Base-by-base conservation (phyloP, 2,888 invertebrate species). In the Apodemia mormo region DNA sequence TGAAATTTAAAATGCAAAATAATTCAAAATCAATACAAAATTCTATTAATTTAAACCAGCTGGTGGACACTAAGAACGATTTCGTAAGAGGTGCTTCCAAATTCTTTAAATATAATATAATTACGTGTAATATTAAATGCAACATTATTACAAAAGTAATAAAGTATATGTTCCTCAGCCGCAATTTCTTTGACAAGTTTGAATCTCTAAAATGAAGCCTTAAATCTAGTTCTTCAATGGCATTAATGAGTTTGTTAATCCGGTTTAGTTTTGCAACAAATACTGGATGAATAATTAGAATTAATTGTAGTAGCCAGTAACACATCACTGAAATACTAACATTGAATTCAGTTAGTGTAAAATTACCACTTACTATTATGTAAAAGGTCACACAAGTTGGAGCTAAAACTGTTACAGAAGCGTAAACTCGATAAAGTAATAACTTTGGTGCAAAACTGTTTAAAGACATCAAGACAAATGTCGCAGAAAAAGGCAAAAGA, bases 371-470 rank as follows among this genome's bases (percentile, higher is more conserved):
- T n/a, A 6, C 4, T n/a, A 52, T 5, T 14, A 52, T 10, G n/a
- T n/a, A 52, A 6, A 52, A n/a, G 10, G 10, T 52, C 49, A n/a
- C n/a, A n/a, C 6, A 52, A 52, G 14, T 52, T 52, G 52, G 52
- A 52, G 5, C n/a, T 52, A 52, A n/a, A n/a, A 52, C 5, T n/a
- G n/a, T n/a, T 7, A 52, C 0, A 52, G n/a, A 14, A 52, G 52
- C 52, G 52, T 45, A 45, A 12, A 58, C 10, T 58, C 56, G 56
- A 30, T 58, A 58, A 58, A 58, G n/a, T 58, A 58, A 29, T 29
- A 58, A 29, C 29, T 58, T 58, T 1, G 29, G 1, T 58, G 9
- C 4, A 30, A 29, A 58, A 2, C 29, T 29, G 3, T 58, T 30
- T 9, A 22, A 29, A 29, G 29, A 30, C 29, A 58, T 58, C n/a